Percentiles rank a stretch among this genome's conserved stretches.
Evolutionary conservation across 2,113 vertebrate species (phyloP).

Genomic region (Neolamprologus devosi): DNA sequence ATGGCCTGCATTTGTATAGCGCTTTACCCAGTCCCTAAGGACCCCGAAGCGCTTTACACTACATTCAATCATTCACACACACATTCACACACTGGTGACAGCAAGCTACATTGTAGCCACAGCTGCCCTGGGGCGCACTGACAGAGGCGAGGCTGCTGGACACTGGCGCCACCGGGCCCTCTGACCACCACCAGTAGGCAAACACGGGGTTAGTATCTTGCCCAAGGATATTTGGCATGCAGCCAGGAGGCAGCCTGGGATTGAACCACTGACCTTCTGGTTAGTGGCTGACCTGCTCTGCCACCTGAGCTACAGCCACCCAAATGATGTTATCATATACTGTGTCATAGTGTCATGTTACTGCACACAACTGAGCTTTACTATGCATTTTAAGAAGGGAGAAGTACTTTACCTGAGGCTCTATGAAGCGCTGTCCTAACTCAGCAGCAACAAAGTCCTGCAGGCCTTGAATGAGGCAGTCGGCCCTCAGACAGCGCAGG

Average conservation of each 20-base stretch:
- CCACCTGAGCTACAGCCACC: no score
- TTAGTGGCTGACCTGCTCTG: no score
- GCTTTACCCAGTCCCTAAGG: background rate
- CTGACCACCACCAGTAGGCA: background rate
- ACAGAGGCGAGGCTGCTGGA: background rate
- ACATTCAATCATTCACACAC: background rate
- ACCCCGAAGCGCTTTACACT: background rate
- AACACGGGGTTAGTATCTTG: no score
- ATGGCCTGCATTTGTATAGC: background rate
- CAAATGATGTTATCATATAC: background rate
- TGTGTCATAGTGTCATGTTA: background rate
- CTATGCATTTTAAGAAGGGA: background rate
- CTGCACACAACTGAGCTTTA: background rate
- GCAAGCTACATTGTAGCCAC: background rate
- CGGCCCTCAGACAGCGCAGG: constrained; percentile 81
- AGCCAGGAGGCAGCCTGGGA: no score
- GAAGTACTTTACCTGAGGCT: constrained; percentile 75
- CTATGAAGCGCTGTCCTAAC: constrained; percentile 81
- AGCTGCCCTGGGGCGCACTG: background rate
- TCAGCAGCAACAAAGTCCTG: constrained; percentile 83
- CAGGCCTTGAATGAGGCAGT: constrained; percentile 82
- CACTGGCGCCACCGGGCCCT: background rate
- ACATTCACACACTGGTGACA: background rate
- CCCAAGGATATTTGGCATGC: no score
- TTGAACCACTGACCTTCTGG: fast-evolving